These are phyloP conservation scores for Pelmatolapia mariae DNA, from an alignment of 2,113 vertebrate genomes.

Conservation along the genomic window DNA sequence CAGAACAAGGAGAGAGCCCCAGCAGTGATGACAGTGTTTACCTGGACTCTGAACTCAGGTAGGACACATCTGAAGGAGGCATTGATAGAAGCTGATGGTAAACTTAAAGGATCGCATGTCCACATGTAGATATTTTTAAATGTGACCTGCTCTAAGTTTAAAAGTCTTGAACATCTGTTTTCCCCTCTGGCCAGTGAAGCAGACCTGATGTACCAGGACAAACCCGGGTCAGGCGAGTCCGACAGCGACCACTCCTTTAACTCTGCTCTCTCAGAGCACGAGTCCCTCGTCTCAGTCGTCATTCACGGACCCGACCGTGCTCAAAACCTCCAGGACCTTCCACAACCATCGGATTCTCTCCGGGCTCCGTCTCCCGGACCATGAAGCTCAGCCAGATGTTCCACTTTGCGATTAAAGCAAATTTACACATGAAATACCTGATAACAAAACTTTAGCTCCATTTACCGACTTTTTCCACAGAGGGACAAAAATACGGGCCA, in stretches of 20 bases:
- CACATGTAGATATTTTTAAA: not conserved
- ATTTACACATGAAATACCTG: not conserved
- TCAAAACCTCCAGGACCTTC: not conserved
- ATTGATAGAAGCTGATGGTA: not conserved
- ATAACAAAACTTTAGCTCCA: not conserved
- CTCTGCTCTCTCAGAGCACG: accelerated
- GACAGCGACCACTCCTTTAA: not conserved
- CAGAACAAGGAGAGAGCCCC: not conserved
- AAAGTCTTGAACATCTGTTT: not conserved
- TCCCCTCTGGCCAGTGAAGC: slow-evolving; percentile 23
- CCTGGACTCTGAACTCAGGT: slow-evolving; percentile 18
- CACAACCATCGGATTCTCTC: not conserved
- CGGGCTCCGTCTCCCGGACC: not conserved
- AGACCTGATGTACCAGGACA: not conserved
- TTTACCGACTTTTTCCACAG: not conserved
- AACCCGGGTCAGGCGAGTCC: not conserved
- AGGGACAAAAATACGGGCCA: not conserved
- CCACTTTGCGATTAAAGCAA: not conserved
- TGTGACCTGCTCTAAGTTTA: accelerated
- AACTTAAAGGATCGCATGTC: not conserved
- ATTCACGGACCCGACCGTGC: not conserved
- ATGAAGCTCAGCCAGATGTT: not conserved
- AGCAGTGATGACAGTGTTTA: accelerated
- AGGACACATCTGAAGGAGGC: not conserved
- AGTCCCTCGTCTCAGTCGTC: not conserved